Evolutionary conservation across 2,888 invertebrate genomes (phyloP), one percentile per base, ranked within the genome.

Genomic region (Nomada ruficornis): DNA sequence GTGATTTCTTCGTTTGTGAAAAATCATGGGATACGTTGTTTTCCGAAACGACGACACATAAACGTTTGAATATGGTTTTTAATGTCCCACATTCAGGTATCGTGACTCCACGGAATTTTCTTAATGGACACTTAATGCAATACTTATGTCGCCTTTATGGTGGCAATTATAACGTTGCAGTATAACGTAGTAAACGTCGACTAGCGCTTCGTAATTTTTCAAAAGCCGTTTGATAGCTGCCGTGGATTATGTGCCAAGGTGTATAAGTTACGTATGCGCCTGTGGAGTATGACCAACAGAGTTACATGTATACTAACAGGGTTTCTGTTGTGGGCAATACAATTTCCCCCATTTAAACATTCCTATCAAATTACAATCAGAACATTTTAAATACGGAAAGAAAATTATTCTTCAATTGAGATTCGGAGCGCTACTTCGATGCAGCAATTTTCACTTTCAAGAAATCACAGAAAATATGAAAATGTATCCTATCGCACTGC

Each of bases 71-170:
- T 50, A 63, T 36, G 47, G 18, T 57, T 47, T 70, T 75, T 52
- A 59, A 57, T 23, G 20, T 55, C 18, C 26, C 60, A 42, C 52
- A 42, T 52, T 26, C 13, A 20, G 42, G 23, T 23, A 57, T 44
- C 55, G n/a, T 36, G 5, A 50, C 23, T 18, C 18, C 9, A 4
- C 11, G 52, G 5, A 54, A 47, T 15, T n/a, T 10, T 26, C 54
- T 67, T 67, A 60, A 77, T 47, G 71, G 18, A 65, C 26, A 42
- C 72, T 59, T n/a, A 5, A 7, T 20, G 44, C 47, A 47, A 63
- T 36, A 57, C 57, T 63, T 11, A 13, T 47, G 60, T 29, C 13
- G 29, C 47, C 20, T 77, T 74, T 77, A 77, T 23, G 65, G 26
- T n/a, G 10, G 60, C n/a, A 44, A 67, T 67, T 54, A 67, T 23